Conservation (phyloP, 2,888 invertebrate species). For the Koerneria pararmatus region DNA sequence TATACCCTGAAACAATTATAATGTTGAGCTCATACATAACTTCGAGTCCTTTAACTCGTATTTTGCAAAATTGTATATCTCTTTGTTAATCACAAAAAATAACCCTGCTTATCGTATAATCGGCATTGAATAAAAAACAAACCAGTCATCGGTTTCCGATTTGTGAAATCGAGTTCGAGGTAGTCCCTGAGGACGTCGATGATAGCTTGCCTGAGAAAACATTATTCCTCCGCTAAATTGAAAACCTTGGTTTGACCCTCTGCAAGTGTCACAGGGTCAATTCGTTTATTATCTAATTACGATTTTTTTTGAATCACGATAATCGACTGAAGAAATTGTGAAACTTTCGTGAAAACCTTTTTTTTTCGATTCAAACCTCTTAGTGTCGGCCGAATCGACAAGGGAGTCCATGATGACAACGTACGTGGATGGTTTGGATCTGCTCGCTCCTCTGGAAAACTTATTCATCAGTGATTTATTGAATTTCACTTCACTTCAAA, state of each 20-base stretch:
- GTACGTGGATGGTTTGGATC: constrained; percentile 76
- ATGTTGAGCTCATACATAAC: not conserved
- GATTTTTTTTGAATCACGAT: too few species aligned
- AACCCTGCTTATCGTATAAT: not conserved
- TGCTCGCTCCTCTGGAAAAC: too few species aligned
- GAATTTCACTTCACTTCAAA: too few species aligned
- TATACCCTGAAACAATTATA: not conserved
- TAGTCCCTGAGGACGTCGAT: constrained; percentile 50
- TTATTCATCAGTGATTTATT: too few species aligned
- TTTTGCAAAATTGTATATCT: not conserved
- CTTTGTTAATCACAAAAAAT: not conserved
- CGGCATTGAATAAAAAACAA: not conserved
- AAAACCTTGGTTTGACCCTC: not conserved
- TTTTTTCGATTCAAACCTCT: constrained; percentile 25
- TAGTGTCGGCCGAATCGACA: constrained; percentile 25
- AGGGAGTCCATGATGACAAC: constrained; percentile 93
- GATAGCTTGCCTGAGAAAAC: constrained; percentile 19
- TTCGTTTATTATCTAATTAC: too few species aligned
- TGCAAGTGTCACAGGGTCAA: not conserved
- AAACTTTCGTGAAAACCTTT: not conserved
- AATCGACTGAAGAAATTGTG: not conserved
- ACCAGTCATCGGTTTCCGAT: constrained; percentile 20
- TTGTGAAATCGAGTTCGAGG: constrained; percentile 64
- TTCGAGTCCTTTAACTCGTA: too few species aligned
- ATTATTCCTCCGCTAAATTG: not conserved